Evolutionary conservation across 2,888 invertebrate species (phyloP).

Genomic region (Pachydiplax longipennis): DNA sequence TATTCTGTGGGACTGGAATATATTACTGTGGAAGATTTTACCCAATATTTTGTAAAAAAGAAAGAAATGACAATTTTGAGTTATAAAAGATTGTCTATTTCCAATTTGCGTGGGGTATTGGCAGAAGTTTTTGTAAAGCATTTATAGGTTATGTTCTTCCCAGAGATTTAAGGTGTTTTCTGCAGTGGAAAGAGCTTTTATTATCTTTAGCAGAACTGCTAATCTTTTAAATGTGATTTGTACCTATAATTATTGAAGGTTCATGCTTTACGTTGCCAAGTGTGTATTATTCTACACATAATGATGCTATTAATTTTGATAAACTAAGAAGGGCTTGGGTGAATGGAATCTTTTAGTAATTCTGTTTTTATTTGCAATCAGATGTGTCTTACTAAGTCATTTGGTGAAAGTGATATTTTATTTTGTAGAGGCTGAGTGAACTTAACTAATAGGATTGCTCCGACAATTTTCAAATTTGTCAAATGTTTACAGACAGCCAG

Average conservation of each 20-base stretch:
- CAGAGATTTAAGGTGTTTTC: neutral
- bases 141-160: neutral
- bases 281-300: neutral
- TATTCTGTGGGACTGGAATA: constrained; percentile 64
- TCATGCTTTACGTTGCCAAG: neutral
- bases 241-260: neutral
- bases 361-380: neutral
- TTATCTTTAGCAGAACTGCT: neutral
- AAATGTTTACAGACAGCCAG: neutral
- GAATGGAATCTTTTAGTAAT: neutral
- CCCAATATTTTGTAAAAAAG: constrained; percentile 68
- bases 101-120: neutral
- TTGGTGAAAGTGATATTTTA: neutral
- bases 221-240: neutral
- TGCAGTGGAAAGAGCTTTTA: neutral
- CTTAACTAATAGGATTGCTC: neutral
- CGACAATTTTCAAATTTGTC: too few relatives aligned
- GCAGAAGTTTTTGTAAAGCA: neutral
- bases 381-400: neutral
- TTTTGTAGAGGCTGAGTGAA: neutral
- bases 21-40: constrained; percentile 74
- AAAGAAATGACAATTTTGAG: constrained; percentile 54
- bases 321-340: neutral
- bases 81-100: neutral
- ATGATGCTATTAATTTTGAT: neutral